phyloP scores from a whole-genome alignment of 2,113 vertebrate species.

The Periophthalmus modestus region DNA sequence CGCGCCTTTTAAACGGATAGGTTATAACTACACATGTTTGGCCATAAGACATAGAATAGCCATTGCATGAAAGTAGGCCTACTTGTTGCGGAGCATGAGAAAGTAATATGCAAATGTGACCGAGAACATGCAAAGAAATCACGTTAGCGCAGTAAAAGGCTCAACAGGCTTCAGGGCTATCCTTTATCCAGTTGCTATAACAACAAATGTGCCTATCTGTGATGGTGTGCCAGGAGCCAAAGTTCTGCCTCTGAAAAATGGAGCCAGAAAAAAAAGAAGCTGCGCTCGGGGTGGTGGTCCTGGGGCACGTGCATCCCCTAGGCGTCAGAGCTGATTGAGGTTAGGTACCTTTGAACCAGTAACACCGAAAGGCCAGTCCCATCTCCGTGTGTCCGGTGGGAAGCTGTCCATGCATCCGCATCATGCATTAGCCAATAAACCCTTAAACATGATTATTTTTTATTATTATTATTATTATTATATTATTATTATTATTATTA shows the following conservation, averaged over 20 bases:
- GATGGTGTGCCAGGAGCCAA: constrained; percentile 32
- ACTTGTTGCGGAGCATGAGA: constrained; percentile 35
- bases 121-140: constrained; percentile 66
- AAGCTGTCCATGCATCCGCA: constrained; percentile 36
- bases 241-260: not conserved
- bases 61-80: not conserved
- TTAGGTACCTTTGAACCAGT: constrained; percentile 65
- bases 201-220: constrained; percentile 55
- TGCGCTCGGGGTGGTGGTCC: constrained; percentile 28
- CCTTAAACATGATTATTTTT: not conserved
- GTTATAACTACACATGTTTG: not conserved
- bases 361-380: constrained; percentile 72
- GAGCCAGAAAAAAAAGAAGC: constrained; percentile 18
- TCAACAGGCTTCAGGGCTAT: constrained; percentile 60
- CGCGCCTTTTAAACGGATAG: not conserved
- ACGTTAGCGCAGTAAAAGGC: constrained; percentile 61
- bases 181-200: constrained; percentile 72
- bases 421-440: not conserved
- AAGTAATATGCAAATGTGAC: constrained; percentile 62
- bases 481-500: not conserved
- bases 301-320: constrained; percentile 23
- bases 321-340: constrained; percentile 56
- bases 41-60: not conserved
- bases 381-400: constrained; percentile 52
- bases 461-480: not conserved